phyloP scores from a whole-genome alignment of 2,888 invertebrate genomes.

The Trachelus troglodyta region DNA sequence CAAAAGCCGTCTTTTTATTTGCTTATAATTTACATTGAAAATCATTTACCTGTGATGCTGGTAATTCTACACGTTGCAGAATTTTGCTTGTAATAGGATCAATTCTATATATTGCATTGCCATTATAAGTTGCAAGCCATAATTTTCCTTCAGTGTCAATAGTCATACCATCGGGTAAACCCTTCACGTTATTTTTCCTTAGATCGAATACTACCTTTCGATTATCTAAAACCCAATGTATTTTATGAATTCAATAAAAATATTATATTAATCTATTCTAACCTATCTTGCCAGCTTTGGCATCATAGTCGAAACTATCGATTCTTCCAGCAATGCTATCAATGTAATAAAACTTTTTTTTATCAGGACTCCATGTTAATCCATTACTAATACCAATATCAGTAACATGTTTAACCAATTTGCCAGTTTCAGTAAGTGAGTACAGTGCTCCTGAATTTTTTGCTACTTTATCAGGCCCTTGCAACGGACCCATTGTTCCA shows the following conservation, averaged over 20 bases:
- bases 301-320: conserved; percentile 77
- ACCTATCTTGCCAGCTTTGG: conserved; percentile 69
- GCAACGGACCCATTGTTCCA: conserved; percentile 46
- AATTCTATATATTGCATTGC: conserved; percentile 71
- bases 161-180: conserved; percentile 82
- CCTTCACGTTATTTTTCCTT: conserved; percentile 69
- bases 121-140: conserved; percentile 79
- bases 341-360: conserved; percentile 80
- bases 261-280: conserved; percentile 49
- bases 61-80: neutral
- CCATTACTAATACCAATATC: conserved; percentile 82
- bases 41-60: neutral
- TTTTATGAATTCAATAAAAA: neutral
- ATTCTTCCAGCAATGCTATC: conserved; percentile 77
- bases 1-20: neutral
- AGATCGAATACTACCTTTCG: conserved; percentile 72
- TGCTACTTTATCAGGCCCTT: conserved; percentile 48
- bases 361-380: conserved; percentile 79
- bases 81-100: neutral
- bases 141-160: conserved; percentile 82
- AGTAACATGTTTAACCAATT: conserved; percentile 42
- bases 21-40: neutral
- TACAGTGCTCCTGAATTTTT: conserved; percentile 73
- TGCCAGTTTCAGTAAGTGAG: conserved; percentile 63
- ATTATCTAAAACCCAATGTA: conserved; percentile 66